phyloP scores from a whole-genome alignment of 1,140 invertebrate genomes.

The Pachyrhynchus sulphureomaculatus region DNA sequence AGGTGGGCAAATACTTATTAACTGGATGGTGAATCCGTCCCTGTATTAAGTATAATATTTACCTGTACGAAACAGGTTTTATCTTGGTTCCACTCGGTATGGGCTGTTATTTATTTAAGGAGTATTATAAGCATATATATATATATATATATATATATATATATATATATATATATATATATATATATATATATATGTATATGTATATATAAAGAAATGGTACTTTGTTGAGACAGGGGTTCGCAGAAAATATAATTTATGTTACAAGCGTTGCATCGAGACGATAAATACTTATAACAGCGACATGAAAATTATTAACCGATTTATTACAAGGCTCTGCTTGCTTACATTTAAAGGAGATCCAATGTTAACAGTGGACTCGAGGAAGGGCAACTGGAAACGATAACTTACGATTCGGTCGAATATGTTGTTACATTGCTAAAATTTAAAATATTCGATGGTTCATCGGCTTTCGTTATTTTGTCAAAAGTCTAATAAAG shows the following conservation, averaged over 20 bases:
- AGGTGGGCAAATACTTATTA: too few relatives aligned
- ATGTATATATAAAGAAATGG: constrained; percentile 27
- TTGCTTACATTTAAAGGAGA: too few relatives aligned
- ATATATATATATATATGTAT: constrained; percentile 26
- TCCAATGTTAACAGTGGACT: too few relatives aligned
- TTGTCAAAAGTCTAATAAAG: too few relatives aligned
- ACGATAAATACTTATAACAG: constrained; percentile 24
- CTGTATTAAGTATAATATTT: constrained; percentile 9
- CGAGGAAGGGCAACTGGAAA: too few relatives aligned
- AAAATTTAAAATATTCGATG: too few relatives aligned
- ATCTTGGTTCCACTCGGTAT: constrained; percentile 15
- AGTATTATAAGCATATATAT: constrained; percentile 28
- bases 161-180: constrained; percentile 27
- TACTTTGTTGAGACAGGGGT: constrained; percentile 9
- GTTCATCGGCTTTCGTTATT: too few relatives aligned
- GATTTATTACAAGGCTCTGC: constrained; percentile 17
- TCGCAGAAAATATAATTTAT: constrained; percentile 23
- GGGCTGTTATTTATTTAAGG: constrained; percentile 22
- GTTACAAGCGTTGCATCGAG: constrained; percentile 6
- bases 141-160: constrained; percentile 28
- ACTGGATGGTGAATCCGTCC: not conserved
- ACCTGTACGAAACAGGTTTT: constrained; percentile 17
- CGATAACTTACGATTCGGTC: too few relatives aligned
- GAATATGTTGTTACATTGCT: too few relatives aligned
- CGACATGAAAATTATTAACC: constrained; percentile 26